A percentile compares a stretch with the other conserved stretches of the same genome.
These are phyloP conservation scores for Euleptes europaea DNA, from an alignment of 2,113 vertebrate species.

Conservation along the genomic window DNA sequence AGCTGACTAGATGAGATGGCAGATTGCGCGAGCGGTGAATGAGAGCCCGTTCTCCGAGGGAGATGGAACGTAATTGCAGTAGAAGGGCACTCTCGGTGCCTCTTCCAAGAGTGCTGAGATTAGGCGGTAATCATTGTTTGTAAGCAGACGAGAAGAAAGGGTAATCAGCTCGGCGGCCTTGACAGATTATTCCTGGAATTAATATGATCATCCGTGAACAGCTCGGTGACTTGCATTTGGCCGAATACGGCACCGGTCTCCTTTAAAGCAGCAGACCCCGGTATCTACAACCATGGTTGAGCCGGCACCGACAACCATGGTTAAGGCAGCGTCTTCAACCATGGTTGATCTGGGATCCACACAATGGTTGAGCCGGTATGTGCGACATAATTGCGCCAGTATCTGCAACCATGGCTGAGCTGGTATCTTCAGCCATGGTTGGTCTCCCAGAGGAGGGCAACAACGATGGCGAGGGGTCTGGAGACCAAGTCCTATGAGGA, in stretches of 20 bases:
- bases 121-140: constrained; percentile 75
- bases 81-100: constrained; percentile 64
- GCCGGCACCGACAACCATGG: fast-evolving
- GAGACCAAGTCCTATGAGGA: too few relatives aligned
- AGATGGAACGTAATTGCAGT: constrained; percentile 68
- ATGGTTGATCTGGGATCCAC: too few relatives aligned
- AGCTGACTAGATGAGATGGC: constrained; percentile 53
- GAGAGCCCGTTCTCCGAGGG: constrained; percentile 59
- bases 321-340: too few relatives aligned
- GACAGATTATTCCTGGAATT: constrained; percentile 64
- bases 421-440: too few relatives aligned
- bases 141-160: constrained; percentile 72
- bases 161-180: constrained; percentile 68
- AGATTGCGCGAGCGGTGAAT: constrained; percentile 59
- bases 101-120: constrained; percentile 72
- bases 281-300: neutral
- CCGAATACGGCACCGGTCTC: neutral
- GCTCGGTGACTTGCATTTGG: constrained; percentile 34
- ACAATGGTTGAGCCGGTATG: too few relatives aligned
- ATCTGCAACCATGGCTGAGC: too few relatives aligned
- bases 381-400: too few relatives aligned
- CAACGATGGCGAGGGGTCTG: too few relatives aligned
- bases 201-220: constrained; percentile 63
- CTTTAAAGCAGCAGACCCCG: fast-evolving
- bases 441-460: too few relatives aligned